Conservation (phyloP, 1,140 invertebrate species). For the Neuroterus valhalla region DNA sequence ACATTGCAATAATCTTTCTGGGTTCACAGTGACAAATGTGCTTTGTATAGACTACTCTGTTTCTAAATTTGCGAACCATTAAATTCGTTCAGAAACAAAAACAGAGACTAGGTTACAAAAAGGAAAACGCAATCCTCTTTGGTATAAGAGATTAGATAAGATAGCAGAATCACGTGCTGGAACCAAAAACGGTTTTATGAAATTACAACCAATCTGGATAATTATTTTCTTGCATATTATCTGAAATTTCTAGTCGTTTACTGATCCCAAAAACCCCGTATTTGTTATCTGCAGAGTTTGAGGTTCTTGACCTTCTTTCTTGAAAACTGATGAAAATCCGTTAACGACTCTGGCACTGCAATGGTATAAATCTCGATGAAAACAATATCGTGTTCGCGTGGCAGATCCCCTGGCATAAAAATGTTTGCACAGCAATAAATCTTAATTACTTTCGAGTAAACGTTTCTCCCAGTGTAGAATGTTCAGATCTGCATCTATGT, state of each 20-base stretch:
- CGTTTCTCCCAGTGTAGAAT: slow-evolving; percentile 22
- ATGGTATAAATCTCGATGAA: slow-evolving; percentile 26
- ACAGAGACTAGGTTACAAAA: neutral
- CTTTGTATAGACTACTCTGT: slow-evolving; percentile 26
- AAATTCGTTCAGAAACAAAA: neutral
- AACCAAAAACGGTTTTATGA: too few species aligned
- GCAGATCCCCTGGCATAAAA: slow-evolving; percentile 17
- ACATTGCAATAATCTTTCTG: slow-evolving; percentile 25
- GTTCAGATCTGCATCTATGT: slow-evolving; percentile 28
- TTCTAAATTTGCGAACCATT: slow-evolving; percentile 28
- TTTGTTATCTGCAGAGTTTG: neutral
- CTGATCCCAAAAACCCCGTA: too few species aligned
- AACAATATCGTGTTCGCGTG: slow-evolving; percentile 25
- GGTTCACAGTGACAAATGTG: slow-evolving; percentile 19
- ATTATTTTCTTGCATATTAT: too few species aligned
- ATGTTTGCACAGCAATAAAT: slow-evolving; percentile 24
- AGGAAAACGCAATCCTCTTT: neutral
- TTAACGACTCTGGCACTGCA: slow-evolving; percentile 20
- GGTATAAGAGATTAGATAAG: too few species aligned
- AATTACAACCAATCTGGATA: too few species aligned
- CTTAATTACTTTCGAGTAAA: slow-evolving; percentile 28
- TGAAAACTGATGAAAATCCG: slow-evolving; percentile 14
- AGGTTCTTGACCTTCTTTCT: slow-evolving; percentile 8
- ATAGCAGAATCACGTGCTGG: too few species aligned
- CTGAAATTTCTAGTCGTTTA: too few species aligned